Evolutionary conservation across 2,113 vertebrate genomes (phyloP), one percentile per base, ranked within the genome.

Genomic region (Chamaetylas fuelleborni): DNA sequence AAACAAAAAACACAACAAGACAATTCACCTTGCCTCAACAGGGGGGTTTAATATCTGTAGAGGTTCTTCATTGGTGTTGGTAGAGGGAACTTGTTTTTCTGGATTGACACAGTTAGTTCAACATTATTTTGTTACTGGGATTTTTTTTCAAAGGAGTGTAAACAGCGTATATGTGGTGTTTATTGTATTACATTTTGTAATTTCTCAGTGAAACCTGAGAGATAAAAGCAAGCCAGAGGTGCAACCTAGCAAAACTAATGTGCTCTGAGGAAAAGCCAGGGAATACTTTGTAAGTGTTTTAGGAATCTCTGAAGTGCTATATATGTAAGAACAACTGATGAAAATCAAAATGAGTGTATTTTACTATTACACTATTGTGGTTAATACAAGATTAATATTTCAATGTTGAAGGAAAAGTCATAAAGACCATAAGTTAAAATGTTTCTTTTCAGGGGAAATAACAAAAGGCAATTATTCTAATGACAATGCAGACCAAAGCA

Each of bases 331-430:
- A 76, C 16, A 90, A 73, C 28, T 72, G 64, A 81, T 81, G 23
- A 72, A 58, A 79, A 76, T 76, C 33, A n/a, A 87, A 91, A 91
- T 48, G 6, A 57, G 3, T 66, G 12, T 31, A 50, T 69, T 76
- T 90, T 80, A 38, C 24, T 62, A n/a, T 77, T 67, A 57, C 8
- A 36, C 23, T 61, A 19, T 48, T 90, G 20, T 85, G 70, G 33
- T 72, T 86, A 92, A 67, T 69, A 19, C 67, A 77, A 90, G 38
- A 77, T 88, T 83, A 88, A 61, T 77, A 80, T 88, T 83, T 91
- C 65, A 72, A 2, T 70, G 6, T 51, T 83, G 12, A 83, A 14
- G 28, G 36, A 31, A 80, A 90, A 36, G 6, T 50, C 8, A 5
- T 79, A 84, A 84, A 25, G 53, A 53, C 2, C 1, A 2, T 40